Conservation (phyloP, 2,113 vertebrate genomes). For the Tenrec ecaudatus region DNA sequence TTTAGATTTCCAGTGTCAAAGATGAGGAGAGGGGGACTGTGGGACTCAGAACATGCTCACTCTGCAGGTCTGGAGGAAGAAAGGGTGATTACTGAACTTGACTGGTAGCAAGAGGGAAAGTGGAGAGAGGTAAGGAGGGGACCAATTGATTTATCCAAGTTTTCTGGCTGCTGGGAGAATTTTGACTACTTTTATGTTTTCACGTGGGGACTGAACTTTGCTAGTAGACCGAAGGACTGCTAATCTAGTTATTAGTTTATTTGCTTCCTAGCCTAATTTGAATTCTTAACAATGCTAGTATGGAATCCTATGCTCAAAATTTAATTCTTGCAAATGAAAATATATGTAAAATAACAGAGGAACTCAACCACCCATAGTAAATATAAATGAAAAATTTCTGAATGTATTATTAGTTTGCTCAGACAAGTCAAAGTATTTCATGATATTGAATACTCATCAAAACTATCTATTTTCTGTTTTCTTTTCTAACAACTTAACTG, state of each 20-base stretch:
- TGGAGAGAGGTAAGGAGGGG: fast-evolving
- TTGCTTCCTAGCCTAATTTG: background rate
- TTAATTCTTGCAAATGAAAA: background rate
- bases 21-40: too few relatives aligned
- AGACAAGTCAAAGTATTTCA: too few relatives aligned
- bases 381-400: fast-evolving
- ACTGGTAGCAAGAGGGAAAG: too few relatives aligned
- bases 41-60: background rate
- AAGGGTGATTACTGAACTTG: background rate
- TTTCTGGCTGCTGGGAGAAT: background rate
- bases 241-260: too few relatives aligned
- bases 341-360: background rate
- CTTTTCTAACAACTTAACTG: background rate
- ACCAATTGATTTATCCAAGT: background rate
- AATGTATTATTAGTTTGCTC: fast-evolving
- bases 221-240: fast-evolving
- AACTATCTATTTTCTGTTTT: background rate
- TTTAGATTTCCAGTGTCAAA: background rate
- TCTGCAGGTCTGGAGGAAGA: background rate
- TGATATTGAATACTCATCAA: fast-evolving
- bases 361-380: fast-evolving
- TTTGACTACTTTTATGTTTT: background rate
- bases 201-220: background rate
- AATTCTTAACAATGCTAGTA: background rate
- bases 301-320: background rate